Evolutionary conservation across 1,140 invertebrate genomes (phyloP).

Genomic region (Dufourea novaeangliae): DNA sequence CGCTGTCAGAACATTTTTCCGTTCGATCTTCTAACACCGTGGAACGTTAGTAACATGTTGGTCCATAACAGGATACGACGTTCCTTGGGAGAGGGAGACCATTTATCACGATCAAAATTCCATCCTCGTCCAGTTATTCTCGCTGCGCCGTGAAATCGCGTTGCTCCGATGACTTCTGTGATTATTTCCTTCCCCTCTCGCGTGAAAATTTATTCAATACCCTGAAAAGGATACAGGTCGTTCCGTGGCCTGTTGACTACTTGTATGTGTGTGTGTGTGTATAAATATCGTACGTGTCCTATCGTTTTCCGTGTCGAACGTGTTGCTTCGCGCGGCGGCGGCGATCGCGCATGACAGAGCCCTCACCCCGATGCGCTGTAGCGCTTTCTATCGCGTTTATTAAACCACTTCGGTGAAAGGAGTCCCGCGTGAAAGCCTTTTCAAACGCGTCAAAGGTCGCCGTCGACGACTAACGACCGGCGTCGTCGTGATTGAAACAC

Average conservation of each 20-base stretch:
- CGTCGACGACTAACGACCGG: slow-evolving; percentile 38
- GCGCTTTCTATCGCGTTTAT: slow-evolving; percentile 51
- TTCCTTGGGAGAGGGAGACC: background rate
- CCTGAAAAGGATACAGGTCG: slow-evolving; percentile 9
- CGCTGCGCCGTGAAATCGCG: slow-evolving; percentile 22
- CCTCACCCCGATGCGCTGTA: background rate
- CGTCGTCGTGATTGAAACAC: slow-evolving; percentile 20
- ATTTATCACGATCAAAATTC: slow-evolving; percentile 19
- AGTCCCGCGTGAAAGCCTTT: slow-evolving; percentile 48
- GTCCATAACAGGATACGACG: background rate
- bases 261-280: slow-evolving; percentile 20
- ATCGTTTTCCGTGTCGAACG: slow-evolving; percentile 44
- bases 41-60: too few relatives aligned
- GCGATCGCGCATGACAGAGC: slow-evolving; percentile 40
- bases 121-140: slow-evolving; percentile 28
- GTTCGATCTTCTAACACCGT: too few relatives aligned
- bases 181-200: slow-evolving; percentile 11
- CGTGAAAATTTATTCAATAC: slow-evolving; percentile 24
- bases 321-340: slow-evolving; percentile 14
- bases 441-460: slow-evolving; percentile 47
- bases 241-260: background rate
- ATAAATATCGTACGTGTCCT: background rate
- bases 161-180: slow-evolving; percentile 44
- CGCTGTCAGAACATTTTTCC: background rate
- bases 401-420: slow-evolving; percentile 43